Percentiles rank a stretch among this genome's conserved stretches.
Evolutionary conservation across 2,113 vertebrate species (phyloP).

Genomic region (Phainopepla nitens): DNA sequence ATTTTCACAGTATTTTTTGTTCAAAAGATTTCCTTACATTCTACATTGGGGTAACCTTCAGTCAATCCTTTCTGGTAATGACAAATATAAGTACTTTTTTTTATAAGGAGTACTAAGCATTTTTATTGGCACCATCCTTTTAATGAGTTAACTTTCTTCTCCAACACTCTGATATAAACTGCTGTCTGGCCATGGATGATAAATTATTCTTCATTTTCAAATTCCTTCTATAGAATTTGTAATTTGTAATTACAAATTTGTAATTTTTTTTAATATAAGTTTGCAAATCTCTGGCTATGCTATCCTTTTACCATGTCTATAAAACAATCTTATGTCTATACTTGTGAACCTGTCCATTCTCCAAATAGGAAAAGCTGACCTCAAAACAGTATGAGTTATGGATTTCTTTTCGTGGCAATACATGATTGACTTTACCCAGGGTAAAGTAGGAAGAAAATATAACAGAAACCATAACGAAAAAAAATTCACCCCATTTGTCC

Average conservation of each 20-base stretch:
- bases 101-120: constrained; percentile 40
- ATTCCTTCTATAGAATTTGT: constrained; percentile 52
- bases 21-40: not conserved
- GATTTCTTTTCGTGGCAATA: constrained; percentile 26
- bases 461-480: constrained; percentile 25
- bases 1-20: not conserved
- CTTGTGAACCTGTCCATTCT: constrained; percentile 40
- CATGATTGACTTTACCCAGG: constrained; percentile 31
- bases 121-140: constrained; percentile 53
- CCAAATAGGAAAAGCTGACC: constrained; percentile 47
- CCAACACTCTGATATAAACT: constrained; percentile 2
- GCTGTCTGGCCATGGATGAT: constrained; percentile 48
- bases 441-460: not conserved
- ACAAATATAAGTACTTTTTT: constrained; percentile 6
- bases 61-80: constrained; percentile 12
- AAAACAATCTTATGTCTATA: not conserved
- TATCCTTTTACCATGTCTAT: not conserved
- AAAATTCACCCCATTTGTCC: constrained; percentile 16
- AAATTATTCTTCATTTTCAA: constrained; percentile 62
- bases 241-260: no score
- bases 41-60: not conserved
- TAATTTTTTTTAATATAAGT: constrained; percentile 35
- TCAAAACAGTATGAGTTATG: constrained; percentile 17
- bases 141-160: constrained; percentile 43
- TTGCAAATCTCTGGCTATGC: constrained; percentile 11